phyloP scores from a whole-genome alignment of 2,113 vertebrate species.

The Rana temporaria region DNA sequence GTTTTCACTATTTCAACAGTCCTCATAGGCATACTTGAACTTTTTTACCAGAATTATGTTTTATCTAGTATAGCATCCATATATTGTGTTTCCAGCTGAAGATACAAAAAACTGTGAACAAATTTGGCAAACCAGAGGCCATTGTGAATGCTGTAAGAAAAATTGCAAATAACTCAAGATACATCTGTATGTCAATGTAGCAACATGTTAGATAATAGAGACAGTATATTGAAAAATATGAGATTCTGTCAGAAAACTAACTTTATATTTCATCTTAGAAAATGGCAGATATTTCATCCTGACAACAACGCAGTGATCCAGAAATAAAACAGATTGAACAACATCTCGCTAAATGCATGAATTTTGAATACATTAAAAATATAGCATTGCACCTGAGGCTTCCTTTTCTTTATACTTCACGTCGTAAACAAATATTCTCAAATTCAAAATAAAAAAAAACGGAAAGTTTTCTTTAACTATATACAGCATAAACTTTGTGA shows the following conservation, averaged over 20 bases:
- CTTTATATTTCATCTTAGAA: slow-evolving; percentile 43
- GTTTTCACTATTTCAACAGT: no score
- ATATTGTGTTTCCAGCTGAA: neutral
- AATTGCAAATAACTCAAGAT: slow-evolving; percentile 20
- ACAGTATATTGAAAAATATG: slow-evolving; percentile 42
- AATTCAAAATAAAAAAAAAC: neutral
- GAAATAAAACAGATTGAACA: slow-evolving; percentile 41
- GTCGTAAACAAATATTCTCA: neutral
- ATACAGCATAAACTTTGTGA: slow-evolving; percentile 12
- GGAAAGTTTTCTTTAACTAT: slow-evolving; percentile 3
- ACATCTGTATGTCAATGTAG: slow-evolving; percentile 11
- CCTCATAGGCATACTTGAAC: no score
- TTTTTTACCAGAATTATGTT: neutral
- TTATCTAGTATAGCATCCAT: neutral
- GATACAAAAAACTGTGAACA: neutral
- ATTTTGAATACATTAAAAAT: slow-evolving; percentile 30
- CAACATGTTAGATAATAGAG: slow-evolving; percentile 16
- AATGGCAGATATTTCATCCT: slow-evolving; percentile 42
- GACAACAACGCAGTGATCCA: slow-evolving; percentile 46
- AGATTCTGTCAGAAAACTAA: slow-evolving; percentile 34
- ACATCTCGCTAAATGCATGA: neutral
- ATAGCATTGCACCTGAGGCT: slow-evolving; percentile 28
- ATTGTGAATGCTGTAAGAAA: slow-evolving; percentile 11
- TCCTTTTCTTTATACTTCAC: neutral
- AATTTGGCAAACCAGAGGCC: neutral